These are phyloP conservation scores for Chroicocephalus ridibundus DNA, from an alignment of 2,113 vertebrate genomes.

Conservation along the genomic window DNA sequence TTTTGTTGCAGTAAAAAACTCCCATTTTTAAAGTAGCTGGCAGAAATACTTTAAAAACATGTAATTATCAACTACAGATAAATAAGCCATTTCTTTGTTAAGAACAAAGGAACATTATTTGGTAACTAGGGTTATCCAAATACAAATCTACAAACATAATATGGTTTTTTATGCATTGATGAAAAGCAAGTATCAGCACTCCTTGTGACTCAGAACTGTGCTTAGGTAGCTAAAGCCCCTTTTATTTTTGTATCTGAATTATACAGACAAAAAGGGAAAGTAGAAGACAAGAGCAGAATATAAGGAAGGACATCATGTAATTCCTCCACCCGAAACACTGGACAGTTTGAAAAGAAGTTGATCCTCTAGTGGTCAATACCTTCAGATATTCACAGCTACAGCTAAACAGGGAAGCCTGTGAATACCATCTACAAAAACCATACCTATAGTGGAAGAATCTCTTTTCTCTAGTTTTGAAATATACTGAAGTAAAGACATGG, in stretches of 20 bases:
- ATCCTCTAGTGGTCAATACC: not conserved
- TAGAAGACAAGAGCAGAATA: not conserved
- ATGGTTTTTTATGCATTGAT: not conserved
- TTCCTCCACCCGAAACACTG: not conserved
- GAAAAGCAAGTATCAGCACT: not conserved
- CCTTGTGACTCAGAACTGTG: not conserved
- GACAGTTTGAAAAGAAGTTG: not conserved
- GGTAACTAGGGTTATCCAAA: not conserved
- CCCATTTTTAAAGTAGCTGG: not conserved
- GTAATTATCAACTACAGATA: not conserved
- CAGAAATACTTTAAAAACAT: not conserved
- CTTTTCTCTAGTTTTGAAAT: not conserved
- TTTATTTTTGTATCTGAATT: not conserved
- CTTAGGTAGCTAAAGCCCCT: not conserved
- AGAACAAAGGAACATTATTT: not conserved
- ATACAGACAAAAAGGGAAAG: not conserved
- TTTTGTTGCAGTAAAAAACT: not conserved
- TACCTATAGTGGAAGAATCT: not conserved
- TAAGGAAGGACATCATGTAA: not conserved
- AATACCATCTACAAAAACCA: not conserved
- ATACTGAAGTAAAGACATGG: not conserved
- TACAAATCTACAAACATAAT: not conserved
- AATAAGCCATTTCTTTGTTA: not conserved
- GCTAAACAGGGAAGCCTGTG: not conserved
- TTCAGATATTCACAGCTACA: not conserved